Percentiles rank a stretch among this genome's conserved stretches.
Conservation (phyloP, 2,797 vertebrate genomes). For the Acropternis orthonyx region DNA sequence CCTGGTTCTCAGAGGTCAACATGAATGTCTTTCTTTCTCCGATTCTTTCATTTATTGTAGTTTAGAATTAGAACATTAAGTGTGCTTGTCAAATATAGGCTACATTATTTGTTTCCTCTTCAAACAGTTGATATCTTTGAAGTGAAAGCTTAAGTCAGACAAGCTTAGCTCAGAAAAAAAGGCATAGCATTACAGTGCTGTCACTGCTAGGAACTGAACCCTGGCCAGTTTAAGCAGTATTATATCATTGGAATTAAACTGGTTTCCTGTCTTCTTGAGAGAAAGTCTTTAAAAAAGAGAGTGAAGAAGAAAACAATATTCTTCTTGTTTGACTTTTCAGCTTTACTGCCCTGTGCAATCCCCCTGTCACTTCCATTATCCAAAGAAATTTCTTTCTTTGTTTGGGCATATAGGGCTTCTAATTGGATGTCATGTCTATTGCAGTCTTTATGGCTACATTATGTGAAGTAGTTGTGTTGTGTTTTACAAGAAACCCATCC, state of each 20-base stretch:
- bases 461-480: not conserved
- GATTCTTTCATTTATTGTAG: not conserved
- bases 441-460: not conserved
- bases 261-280: slow-evolving; percentile 73
- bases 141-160: not conserved
- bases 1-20: not conserved
- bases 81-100: not conserved
- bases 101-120: not conserved
- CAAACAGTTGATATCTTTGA: not conserved
- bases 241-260: slow-evolving; percentile 69
- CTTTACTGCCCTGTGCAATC: slow-evolving; percentile 48
- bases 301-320: slow-evolving; percentile 70
- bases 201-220: slow-evolving; percentile 62
- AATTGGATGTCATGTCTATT: not conserved
- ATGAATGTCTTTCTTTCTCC: not conserved
- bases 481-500: not conserved
- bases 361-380: not conserved
- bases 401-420: not conserved
- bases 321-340: slow-evolving; percentile 39
- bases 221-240: slow-evolving; percentile 56
- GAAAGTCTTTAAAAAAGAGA: slow-evolving; percentile 67
- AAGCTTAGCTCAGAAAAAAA: not conserved
- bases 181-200: slow-evolving; percentile 59
- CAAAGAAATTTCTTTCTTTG: not conserved
- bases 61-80: not conserved